Base-by-base conservation (phyloP, 2,113 vertebrate species). In the Siniperca chuatsi region DNA sequence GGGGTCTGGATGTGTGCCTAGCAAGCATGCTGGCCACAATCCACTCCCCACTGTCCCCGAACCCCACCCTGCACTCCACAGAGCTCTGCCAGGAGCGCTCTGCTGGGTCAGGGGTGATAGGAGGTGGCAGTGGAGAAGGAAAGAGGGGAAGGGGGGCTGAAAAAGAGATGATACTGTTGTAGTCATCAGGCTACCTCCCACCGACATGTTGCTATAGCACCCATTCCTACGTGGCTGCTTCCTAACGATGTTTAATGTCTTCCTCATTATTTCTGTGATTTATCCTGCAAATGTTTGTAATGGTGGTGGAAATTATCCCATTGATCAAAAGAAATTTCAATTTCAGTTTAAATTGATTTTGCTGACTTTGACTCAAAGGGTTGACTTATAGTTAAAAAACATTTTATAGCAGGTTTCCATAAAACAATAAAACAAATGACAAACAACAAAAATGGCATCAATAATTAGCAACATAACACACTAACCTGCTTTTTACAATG, bases 1-100 rank as follows among this genome's bases (percentile, higher is more conserved):
- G 80, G 80, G 77, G 62, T 35, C 85, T 90, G 89, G 89, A 92
- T 90, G 82, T 66, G 60, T 88, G 84, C 85, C 89, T 87, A 76
- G 84, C 35, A 37, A 88, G 83, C 85, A 84, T 9, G 37, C 76
- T 86, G 72, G 82, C 81, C 48, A 70, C 73, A 86, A 87, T 81
- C 85, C 75, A 71, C 67, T 79, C 82, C 50, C 29, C 8, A 52
- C 66, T 75, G 52, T 76, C 76, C 75, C 64, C 0, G 11, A 77
- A 74, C 58, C 75, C 78, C 73, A 58, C 66, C 64, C 42, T 58
- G 35, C 66, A 64, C 82, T 77, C 65, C 66, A 46, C 61, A 80
- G 82, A 84, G 74, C 46, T 66, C 64, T 86, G 85, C 87, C 86
- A 90, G 82, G 81, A 81, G 86, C 8, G 13, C 82, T 84, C 84